These are phyloP conservation scores for Morone saxatilis DNA, from an alignment of 2,113 vertebrate genomes.

Conservation along the genomic window DNA sequence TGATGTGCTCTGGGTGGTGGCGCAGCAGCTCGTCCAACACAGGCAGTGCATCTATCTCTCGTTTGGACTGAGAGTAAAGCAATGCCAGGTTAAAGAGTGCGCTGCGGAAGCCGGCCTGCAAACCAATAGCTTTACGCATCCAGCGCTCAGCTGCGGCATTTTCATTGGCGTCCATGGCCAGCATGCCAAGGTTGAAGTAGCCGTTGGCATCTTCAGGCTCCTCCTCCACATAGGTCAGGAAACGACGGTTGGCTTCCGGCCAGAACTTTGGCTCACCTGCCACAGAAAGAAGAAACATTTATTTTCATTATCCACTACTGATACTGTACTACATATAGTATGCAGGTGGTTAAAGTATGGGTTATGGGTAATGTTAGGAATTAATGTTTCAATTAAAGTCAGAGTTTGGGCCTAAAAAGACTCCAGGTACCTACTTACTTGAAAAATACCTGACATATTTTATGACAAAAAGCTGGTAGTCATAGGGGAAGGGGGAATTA, in stretches of 20 bases:
- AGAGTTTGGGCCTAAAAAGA: background rate
- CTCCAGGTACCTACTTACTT: background rate
- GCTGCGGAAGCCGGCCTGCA: conserved; percentile 94
- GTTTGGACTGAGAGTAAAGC: conserved; percentile 93
- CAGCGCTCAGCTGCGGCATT: conserved; percentile 92
- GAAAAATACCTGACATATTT: too few species aligned
- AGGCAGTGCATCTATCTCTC: conserved; percentile 92
- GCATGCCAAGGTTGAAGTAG: conserved; percentile 99
- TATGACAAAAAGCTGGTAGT: too few species aligned
- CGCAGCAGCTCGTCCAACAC: conserved; percentile 91
- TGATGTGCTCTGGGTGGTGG: conserved; percentile 95
- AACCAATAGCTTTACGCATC: conserved; percentile 94
- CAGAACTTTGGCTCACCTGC: conserved; percentile 92
- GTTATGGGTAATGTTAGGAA: background rate
- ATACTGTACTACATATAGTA: background rate
- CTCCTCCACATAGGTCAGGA: conserved; percentile 92
- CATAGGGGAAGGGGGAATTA: too few species aligned
- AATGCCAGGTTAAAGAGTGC: conserved; percentile 97
- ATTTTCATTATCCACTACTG: background rate
- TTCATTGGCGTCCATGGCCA: conserved; percentile 97
- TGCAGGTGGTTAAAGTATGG: background rate
- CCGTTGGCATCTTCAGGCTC: conserved; percentile 96
- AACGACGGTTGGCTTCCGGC: conserved; percentile 94
- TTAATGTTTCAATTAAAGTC: background rate
- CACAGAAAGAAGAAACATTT: conserved; percentile 5